Base-by-base conservation (phyloP, 2,888 invertebrate species). In the Imbricaverruca yamaguchii region DNA sequence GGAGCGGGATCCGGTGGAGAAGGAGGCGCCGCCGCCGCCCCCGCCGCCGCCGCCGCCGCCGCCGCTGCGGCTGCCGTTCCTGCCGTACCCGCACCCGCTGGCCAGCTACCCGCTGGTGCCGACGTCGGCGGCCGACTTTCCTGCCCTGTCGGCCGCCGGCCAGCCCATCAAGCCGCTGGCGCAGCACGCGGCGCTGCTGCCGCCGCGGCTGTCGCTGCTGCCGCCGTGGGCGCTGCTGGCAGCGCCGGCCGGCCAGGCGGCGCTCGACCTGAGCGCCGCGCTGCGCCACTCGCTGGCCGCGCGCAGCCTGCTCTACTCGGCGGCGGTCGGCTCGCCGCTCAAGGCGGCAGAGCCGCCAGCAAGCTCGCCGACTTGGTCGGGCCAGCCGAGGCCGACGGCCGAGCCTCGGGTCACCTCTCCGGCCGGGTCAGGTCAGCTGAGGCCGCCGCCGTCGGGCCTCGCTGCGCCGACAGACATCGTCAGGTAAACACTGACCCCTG, bases 201-300 rank as follows among this genome's bases (percentile, higher is more conserved):
- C 69, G 79, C 80, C 69, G 65, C 80, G 69, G 53, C 82, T 81
- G 59, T 80, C 81, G 25, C 82, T 80, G 65, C 81, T 81, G 80
- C 80, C 77, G 80, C 80, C 80, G 67, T 81, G 81, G 78, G 78
- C 80, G 53, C 81, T 63, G 74, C 65, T 65, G 59, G 88, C 65
- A 9, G 69, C 39, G 59, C 69, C 69, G 69, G 15, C 69, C 13
- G 15, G 39, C 39, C 69, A 3, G 1, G 9, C 65, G 7, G 65
- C 65, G 83, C 80, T 85, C 84, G 65, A 69, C 69, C 69, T 69
- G 13, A 39, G 69, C 69, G 69, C 39, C 39, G 61, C 65, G 18
- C 81, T 65, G 81, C 81, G 67, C 12, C 81, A 81, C 80, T 80
- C 80, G 81, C 56, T 78, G 77, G 77, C 77, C 3, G 77, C 77